Conservation (phyloP, 2,888 invertebrate species). For the Phoenoteleia sp. region DNA sequence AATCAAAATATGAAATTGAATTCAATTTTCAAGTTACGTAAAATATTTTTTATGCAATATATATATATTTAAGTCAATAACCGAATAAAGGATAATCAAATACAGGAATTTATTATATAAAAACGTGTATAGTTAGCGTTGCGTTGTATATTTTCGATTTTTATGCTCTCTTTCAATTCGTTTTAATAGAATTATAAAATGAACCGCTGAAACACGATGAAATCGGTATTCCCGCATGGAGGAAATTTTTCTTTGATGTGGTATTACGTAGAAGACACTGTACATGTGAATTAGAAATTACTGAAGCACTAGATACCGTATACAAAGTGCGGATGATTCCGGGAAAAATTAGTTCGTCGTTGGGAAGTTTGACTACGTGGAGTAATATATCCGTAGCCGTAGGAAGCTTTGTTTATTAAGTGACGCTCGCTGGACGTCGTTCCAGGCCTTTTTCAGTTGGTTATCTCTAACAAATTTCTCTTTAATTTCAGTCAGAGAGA, state of each 20-base stretch:
- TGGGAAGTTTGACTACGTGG: conserved; percentile 47
- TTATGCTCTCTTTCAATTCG: neutral
- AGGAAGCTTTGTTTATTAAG: conserved; percentile 56
- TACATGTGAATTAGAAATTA: conserved; percentile 34
- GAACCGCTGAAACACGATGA: neutral
- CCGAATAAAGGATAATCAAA: too few species aligned
- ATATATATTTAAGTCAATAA: too few species aligned
- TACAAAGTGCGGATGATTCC: conserved; percentile 44
- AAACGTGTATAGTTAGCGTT: neutral
- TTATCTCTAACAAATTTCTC: conserved; percentile 40
- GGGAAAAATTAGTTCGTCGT: conserved; percentile 53
- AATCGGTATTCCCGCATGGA: conserved; percentile 17
- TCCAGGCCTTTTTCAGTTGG: conserved; percentile 35
- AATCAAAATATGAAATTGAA: too few species aligned
- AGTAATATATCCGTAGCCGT: conserved; percentile 56
- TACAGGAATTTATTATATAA: too few species aligned
- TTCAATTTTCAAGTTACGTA: too few species aligned
- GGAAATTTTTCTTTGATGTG: conserved; percentile 41
- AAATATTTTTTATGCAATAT: too few species aligned
- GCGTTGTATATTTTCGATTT: neutral
- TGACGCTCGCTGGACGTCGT: conserved; percentile 46
- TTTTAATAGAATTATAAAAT: conserved; percentile 1
- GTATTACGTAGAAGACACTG: conserved; percentile 15
- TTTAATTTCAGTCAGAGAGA: conserved; percentile 38
- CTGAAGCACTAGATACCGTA: conserved; percentile 19